A percentile compares a stretch with the other conserved stretches of the same genome.
phyloP scores from a whole-genome alignment of 2,888 invertebrate genomes.

The Drosophila hamatofila region DNA sequence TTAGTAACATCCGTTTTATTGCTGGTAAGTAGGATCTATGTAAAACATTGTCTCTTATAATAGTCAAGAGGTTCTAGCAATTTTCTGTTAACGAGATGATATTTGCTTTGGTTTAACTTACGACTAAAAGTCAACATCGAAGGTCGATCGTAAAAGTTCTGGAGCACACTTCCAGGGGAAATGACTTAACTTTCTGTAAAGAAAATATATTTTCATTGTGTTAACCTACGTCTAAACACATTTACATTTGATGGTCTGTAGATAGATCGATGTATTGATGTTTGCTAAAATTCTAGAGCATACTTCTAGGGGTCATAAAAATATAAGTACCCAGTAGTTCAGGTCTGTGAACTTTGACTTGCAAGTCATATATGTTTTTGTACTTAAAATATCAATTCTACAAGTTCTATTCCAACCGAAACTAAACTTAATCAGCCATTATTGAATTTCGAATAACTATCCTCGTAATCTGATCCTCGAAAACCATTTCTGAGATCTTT shows the following conservation, averaged over 20 bases:
- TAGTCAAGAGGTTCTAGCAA: neutral
- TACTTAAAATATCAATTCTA: neutral
- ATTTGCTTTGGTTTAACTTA: neutral
- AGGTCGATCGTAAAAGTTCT: too few species aligned
- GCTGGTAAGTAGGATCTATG: neutral
- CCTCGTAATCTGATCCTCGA: neutral
- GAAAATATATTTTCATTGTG: too few species aligned
- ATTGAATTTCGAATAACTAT: neutral
- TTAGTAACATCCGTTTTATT: neutral
- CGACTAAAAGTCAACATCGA: too few species aligned
- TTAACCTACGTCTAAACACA: too few species aligned
- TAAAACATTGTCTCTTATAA: neutral
- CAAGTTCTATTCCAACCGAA: neutral
- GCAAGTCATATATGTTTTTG: neutral
- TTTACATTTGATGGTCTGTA: too few species aligned
- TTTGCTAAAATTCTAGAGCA: neutral
- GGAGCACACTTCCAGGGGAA: too few species aligned
- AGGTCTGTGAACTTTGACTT: neutral
- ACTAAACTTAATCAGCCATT: too few species aligned
- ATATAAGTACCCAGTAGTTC: neutral
- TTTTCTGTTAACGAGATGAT: neutral
- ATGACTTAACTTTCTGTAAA: too few species aligned
- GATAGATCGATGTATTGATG: neutral
- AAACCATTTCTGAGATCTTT: neutral
- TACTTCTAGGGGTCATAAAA: neutral